Evolutionary conservation across 2,888 invertebrate species (phyloP).

Genomic region (Sphaerophoria rueppellii): DNA sequence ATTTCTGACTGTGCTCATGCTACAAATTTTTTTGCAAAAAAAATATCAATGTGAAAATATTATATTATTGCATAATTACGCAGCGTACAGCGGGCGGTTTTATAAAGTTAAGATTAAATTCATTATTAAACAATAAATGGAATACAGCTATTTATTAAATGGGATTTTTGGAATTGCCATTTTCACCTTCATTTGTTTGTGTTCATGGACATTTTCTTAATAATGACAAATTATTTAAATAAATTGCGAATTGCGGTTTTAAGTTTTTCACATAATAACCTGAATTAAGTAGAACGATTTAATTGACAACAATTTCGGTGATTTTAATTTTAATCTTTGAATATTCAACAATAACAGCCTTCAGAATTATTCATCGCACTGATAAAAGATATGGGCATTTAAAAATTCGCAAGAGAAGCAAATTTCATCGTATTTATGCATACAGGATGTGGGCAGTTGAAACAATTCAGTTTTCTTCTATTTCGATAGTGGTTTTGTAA

Average conservation of each 20-base stretch:
- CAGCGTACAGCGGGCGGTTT: slow-evolving; percentile 4
- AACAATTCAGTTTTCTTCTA: not conserved
- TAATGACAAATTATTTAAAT: not conserved
- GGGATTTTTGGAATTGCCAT: not conserved
- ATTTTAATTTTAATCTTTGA: too few relatives aligned
- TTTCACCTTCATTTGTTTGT: too few relatives aligned
- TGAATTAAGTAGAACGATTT: slow-evolving; percentile 1
- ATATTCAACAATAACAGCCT: too few relatives aligned
- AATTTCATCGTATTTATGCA: too few relatives aligned
- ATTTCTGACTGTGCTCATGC: not conserved
- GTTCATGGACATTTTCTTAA: not conserved
- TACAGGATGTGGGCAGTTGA: too few relatives aligned
- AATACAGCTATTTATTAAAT: slow-evolving; percentile 3
- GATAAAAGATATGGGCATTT: too few relatives aligned
- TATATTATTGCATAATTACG: slow-evolving; percentile 65
- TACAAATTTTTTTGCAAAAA: not conserved
- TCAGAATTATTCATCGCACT: too few relatives aligned
- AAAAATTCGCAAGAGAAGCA: too few relatives aligned
- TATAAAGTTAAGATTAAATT: slow-evolving; percentile 52
- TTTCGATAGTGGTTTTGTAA: not conserved
- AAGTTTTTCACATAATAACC: not conserved
- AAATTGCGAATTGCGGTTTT: not conserved
- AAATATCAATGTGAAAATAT: not conserved
- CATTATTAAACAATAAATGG: slow-evolving; percentile 46
- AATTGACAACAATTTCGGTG: not conserved